A percentile compares a stretch with the other conserved stretches of the same genome.
Conservation (phyloP, 2,888 invertebrate genomes). For the Xestobium rufovillosum region DNA sequence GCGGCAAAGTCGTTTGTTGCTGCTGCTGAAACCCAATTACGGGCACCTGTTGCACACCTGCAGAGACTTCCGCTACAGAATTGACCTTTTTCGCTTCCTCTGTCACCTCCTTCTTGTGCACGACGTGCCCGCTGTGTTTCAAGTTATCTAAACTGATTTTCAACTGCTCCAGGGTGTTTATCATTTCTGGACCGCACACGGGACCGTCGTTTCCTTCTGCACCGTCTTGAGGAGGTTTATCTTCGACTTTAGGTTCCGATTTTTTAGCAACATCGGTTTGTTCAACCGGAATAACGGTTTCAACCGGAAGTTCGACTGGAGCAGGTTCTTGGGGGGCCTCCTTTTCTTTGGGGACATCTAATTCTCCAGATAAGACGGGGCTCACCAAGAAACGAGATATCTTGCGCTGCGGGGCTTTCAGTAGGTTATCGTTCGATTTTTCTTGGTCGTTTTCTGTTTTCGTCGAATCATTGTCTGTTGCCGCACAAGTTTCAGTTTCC, state of each 20-base stretch:
- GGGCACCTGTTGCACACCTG: no score
- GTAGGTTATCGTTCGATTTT: conserved; percentile 9
- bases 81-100: conserved; percentile 22
- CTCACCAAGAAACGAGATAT: conserved; percentile 77
- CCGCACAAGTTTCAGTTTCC: conserved; percentile 17
- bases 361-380: conserved; percentile 59
- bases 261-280: conserved; percentile 7
- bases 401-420: conserved; percentile 54
- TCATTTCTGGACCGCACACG: conserved; percentile 45
- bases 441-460: conserved; percentile 12
- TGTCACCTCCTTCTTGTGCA: conserved; percentile 31
- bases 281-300: conserved; percentile 1
- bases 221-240: conserved; percentile 13
- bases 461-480: background rate
- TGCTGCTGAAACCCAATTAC: no score
- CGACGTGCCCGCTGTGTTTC: conserved; percentile 44
- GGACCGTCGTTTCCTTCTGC: conserved; percentile 32
- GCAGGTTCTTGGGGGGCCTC: conserved; percentile 20
- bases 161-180: conserved; percentile 50
- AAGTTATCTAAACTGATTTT: conserved; percentile 53
- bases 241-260: conserved; percentile 25
- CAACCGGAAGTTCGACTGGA: conserved; percentile 7
- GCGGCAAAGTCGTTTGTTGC: no score
- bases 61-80: no score
- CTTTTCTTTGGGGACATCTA: conserved; percentile 40